Conservation (phyloP, 30 jellyfish, hydroid and myxozoan genomes). For the Catostylus mosaicus region DNA sequence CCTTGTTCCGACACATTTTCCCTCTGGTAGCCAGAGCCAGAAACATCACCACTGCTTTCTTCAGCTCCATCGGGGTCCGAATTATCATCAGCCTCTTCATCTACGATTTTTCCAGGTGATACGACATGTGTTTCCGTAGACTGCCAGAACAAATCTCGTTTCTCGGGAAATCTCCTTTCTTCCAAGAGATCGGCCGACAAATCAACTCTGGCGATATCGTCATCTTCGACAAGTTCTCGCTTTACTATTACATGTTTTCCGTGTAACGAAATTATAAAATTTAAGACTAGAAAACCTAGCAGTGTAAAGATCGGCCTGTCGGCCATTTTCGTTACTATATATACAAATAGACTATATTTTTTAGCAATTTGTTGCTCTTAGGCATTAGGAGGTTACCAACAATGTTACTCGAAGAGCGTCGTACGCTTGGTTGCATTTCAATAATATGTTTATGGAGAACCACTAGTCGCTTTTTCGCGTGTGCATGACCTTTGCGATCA, state of each 20-base stretch:
- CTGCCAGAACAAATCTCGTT: slow-evolving; percentile 21
- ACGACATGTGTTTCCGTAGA: slow-evolving; percentile 19
- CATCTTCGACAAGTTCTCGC: slow-evolving; percentile 30
- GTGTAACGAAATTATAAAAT: neutral
- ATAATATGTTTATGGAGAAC: slow-evolving; percentile 29
- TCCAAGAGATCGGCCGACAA: neutral
- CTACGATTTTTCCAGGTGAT: slow-evolving; percentile 57
- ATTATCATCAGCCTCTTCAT: slow-evolving; percentile 64
- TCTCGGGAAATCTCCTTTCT: slow-evolving; percentile 29
- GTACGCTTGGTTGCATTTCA: slow-evolving; percentile 48
- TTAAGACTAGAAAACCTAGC: slow-evolving; percentile 17
- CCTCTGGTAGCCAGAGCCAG: slow-evolving; percentile 55
- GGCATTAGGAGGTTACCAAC: neutral
- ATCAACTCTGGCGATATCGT: neutral
- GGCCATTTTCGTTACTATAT: slow-evolving; percentile 37
- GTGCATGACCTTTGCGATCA: slow-evolving; percentile 68
- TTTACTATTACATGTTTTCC: slow-evolving; percentile 54
- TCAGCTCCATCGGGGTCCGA: slow-evolving; percentile 54
- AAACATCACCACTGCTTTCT: slow-evolving; percentile 43
- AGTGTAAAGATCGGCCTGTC: slow-evolving; percentile 35
- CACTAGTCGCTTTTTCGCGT: slow-evolving; percentile 34
- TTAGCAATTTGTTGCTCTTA: slow-evolving; percentile 18
- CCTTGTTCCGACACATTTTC: slow-evolving; percentile 39
- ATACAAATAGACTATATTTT: neutral
- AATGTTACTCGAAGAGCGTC: slow-evolving; percentile 7